Percentiles rank a stretch among this genome's conserved stretches.
Conservation (phyloP, 1,140 invertebrate species). For the Tetramorium alpestre region DNA sequence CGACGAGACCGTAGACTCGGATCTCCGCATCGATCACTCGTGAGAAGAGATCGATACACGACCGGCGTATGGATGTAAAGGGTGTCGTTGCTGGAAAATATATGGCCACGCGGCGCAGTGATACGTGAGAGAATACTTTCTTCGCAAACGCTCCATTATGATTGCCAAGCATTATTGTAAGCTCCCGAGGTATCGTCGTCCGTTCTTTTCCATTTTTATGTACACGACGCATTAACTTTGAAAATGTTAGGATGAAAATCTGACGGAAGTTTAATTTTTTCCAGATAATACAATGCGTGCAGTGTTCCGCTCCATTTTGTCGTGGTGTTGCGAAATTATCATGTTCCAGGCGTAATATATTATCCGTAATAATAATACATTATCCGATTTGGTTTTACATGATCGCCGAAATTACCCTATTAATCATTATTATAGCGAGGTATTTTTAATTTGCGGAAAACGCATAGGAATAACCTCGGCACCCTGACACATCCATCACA, state of each 20-base stretch:
- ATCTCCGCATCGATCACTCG: slow-evolving; percentile 73
- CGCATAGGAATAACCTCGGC: slow-evolving; percentile 32
- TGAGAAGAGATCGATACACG: slow-evolving; percentile 74
- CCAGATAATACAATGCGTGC: neutral
- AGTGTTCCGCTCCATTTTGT: neutral
- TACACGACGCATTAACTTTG: neutral
- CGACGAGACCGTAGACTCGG: slow-evolving; percentile 66
- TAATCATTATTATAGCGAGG: slow-evolving; percentile 38
- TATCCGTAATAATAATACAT: slow-evolving; percentile 15
- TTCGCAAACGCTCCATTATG: slow-evolving; percentile 31
- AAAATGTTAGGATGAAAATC: neutral
- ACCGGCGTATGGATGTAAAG: slow-evolving; percentile 58
- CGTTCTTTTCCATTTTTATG: neutral
- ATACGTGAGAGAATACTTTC: slow-evolving; percentile 62
- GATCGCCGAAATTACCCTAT: slow-evolving; percentile 37
- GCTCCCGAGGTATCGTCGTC: neutral
- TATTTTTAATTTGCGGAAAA: slow-evolving; percentile 27
- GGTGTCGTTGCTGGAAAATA: slow-evolving; percentile 64
- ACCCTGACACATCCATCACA: slow-evolving; percentile 40
- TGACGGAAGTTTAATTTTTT: neutral
- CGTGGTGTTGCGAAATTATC: neutral
- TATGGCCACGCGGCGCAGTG: slow-evolving; percentile 53
- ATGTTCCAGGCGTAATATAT: neutral
- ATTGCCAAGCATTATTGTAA: slow-evolving; percentile 16
- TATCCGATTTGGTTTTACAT: slow-evolving; percentile 21